These are phyloP conservation scores for Pangasius krempfi DNA, from an alignment of 2,797 vertebrate genomes.

Conservation along the genomic window DNA sequence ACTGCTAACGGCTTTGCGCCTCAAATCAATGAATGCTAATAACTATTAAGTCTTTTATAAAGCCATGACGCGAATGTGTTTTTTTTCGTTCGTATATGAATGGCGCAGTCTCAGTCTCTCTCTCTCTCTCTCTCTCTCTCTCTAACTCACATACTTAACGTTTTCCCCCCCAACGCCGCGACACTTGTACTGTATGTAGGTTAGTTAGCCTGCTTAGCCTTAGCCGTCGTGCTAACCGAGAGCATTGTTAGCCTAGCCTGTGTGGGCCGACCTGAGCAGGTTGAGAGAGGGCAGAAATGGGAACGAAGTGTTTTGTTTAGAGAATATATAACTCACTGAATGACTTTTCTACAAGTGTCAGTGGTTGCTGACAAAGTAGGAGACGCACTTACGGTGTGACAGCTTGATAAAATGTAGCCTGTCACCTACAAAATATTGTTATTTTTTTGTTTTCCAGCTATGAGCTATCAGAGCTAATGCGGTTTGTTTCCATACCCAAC, in stretches of 20 bases:
- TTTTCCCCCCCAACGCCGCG: background rate
- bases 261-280: conserved; percentile 12
- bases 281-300: background rate
- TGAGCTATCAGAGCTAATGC: background rate
- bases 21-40: conserved; percentile 5
- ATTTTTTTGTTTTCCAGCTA: background rate
- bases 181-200: conserved; percentile 6
- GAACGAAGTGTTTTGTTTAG: background rate
- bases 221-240: conserved; percentile 41
- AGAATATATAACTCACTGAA: background rate
- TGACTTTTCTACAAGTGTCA: no score
- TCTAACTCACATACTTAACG: background rate
- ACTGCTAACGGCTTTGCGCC: background rate
- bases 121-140: background rate
- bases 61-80: background rate
- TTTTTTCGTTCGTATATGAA: background rate
- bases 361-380: background rate
- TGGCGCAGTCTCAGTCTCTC: background rate
- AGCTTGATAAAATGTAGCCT: background rate
- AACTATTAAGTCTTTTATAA: background rate
- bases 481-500: background rate
- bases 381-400: background rate
- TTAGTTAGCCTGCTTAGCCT: background rate
- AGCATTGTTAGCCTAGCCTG: conserved; percentile 41
- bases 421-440: no score